Conservation (phyloP, 2,888 invertebrate genomes). For the Hetaerina titia region DNA sequence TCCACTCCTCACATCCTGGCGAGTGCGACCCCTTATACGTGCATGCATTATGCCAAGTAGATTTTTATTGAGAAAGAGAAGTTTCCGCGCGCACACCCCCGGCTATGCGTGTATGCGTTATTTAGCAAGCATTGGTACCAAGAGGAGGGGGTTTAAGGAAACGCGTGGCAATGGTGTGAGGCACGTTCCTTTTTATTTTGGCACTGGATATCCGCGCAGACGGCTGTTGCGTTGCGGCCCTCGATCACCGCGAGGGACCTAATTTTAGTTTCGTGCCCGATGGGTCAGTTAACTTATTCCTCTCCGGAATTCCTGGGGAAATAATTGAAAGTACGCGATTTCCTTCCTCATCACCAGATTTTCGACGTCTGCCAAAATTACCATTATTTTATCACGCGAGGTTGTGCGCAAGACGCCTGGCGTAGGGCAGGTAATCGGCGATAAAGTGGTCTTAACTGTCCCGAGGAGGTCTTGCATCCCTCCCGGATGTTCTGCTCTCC, state of each 20-base stretch:
- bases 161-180: not conserved
- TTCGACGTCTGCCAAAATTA: not conserved
- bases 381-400: too few species aligned
- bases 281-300: slow-evolving; percentile 16
- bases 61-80: not conserved
- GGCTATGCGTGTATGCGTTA: not conserved
- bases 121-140: not conserved
- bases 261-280: not conserved
- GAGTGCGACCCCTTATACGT: too few species aligned
- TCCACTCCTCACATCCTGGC: too few species aligned
- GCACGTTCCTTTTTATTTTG: not conserved
- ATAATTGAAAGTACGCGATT: not conserved
- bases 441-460: not conserved
- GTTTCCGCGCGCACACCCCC: not conserved
- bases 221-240: not conserved
- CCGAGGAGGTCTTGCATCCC: not conserved
- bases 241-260: not conserved
- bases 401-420: too few species aligned
- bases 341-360: not conserved
- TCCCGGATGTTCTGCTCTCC: slow-evolving; percentile 6
- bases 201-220: not conserved
- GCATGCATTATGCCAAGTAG: not conserved
- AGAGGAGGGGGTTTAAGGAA: not conserved
- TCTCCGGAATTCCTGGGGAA: not conserved
- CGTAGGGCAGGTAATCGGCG: too few species aligned